A percentile compares a stretch with the other conserved stretches of the same genome.
Evolutionary conservation across 2,888 invertebrate species (phyloP).

Genomic region (Tachina lurida): DNA sequence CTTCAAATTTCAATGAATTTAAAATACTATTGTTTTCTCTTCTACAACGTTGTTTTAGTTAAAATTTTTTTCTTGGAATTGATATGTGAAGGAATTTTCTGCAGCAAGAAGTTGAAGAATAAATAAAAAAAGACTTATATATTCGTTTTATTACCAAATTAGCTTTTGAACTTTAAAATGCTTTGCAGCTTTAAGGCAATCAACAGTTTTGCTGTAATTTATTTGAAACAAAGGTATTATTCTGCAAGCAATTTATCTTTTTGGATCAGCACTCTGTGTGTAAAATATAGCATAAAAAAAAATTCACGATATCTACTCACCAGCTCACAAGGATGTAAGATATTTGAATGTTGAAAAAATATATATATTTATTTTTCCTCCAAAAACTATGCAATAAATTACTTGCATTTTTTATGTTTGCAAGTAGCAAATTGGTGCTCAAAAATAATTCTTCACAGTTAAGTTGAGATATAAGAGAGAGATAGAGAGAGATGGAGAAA

Average conservation of each 20-base stretch:
- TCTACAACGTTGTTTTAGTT: background rate
- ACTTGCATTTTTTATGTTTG: no score
- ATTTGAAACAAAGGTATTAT: background rate
- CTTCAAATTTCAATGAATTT: slow-evolving; percentile 55
- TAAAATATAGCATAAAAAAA: no score
- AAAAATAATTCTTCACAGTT: no score
- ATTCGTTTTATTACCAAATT: slow-evolving; percentile 3
- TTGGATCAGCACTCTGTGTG: background rate
- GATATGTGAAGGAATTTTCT: slow-evolving; percentile 2
- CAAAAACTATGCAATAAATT: no score
- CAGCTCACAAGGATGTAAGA: no score
- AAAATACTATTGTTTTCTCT: background rate
- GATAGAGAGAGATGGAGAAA: no score
- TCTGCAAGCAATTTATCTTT: background rate
- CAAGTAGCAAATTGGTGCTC: no score
- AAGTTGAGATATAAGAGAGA: no score
- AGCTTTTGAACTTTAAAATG: background rate
- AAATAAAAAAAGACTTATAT: slow-evolving; percentile 60
- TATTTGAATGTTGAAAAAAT: no score
- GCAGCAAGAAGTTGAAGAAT: slow-evolving; percentile 46
- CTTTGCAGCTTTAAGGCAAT: slow-evolving; percentile 1
- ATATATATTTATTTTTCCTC: no score
- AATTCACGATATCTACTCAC: no score
- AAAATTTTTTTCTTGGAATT: slow-evolving; percentile 3
- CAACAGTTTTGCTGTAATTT: slow-evolving; percentile 43